These are phyloP conservation scores for Drosophila obscura DNA, from an alignment of 1,140 invertebrate species.

Conservation along the genomic window DNA sequence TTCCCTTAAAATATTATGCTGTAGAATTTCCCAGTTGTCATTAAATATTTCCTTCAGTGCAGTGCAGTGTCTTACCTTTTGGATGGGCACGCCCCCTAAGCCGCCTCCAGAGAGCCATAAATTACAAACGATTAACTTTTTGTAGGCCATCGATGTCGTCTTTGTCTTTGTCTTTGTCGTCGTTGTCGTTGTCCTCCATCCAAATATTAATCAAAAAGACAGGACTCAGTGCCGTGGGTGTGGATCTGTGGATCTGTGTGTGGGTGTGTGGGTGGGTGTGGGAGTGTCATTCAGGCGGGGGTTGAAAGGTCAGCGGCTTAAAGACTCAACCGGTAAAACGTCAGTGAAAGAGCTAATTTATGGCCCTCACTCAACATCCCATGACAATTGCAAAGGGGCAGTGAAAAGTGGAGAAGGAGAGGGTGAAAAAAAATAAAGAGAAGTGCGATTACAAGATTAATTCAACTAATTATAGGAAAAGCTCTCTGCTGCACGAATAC, in stretches of 20 bases:
- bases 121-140: constrained; percentile 77
- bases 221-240: neutral
- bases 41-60: no score
- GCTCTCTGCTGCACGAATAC: no score
- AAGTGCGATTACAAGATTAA: neutral
- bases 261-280: neutral
- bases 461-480: no score
- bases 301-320: constrained; percentile 42
- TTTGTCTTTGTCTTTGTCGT: constrained; percentile 11
- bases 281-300: neutral
- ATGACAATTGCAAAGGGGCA: constrained; percentile 25
- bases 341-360: constrained; percentile 37
- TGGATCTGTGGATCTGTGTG: neutral
- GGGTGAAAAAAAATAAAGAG: neutral
- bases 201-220: constrained; percentile 40
- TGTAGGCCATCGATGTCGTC: constrained; percentile 39
- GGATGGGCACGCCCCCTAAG: constrained; percentile 3
- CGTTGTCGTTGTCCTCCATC: constrained; percentile 19
- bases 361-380: constrained; percentile 18
- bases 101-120: constrained; percentile 57
- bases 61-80: constrained; percentile 10
- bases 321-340: constrained; percentile 29
- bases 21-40: no score
- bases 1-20: no score
- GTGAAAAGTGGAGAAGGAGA: constrained; percentile 18